These are phyloP conservation scores for Urocyon cinereoargenteus DNA, from an alignment of 2,797 vertebrate species.

Conservation along the genomic window DNA sequence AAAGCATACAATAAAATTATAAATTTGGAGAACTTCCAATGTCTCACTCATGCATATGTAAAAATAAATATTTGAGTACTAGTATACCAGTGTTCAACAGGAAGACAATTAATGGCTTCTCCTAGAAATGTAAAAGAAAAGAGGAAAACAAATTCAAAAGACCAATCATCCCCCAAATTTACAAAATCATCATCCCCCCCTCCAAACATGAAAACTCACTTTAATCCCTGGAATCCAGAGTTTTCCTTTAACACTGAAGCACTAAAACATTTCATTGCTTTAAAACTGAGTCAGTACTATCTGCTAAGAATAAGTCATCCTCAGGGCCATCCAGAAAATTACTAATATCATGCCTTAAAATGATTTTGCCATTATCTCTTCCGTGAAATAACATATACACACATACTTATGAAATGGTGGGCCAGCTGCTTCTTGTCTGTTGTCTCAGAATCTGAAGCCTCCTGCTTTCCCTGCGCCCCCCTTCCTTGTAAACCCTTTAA, in stretches of 20 bases:
- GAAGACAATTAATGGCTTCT: not conserved
- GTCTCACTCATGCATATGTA: not conserved
- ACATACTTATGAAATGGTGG: not conserved
- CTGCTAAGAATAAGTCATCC: not conserved
- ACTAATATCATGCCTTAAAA: not conserved
- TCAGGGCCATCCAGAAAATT: not conserved
- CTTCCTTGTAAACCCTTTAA: not conserved
- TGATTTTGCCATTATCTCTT: not conserved
- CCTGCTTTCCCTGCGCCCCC: not conserved
- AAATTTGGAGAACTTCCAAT: conserved; percentile 15
- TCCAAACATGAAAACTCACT: not conserved
- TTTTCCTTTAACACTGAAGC: not conserved
- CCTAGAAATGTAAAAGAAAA: not conserved
- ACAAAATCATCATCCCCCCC: conserved; percentile 16
- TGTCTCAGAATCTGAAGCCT: not conserved
- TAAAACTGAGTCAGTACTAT: not conserved
- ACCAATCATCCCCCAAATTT: not conserved
- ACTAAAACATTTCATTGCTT: not conserved
- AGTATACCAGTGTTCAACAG: not conserved
- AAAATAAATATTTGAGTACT: not conserved
- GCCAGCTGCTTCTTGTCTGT: not conserved
- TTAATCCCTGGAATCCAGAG: not conserved
- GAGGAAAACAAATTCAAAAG: not conserved
- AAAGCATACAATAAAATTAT: conserved; percentile 35
- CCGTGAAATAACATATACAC: not conserved